Evolutionary conservation across 2,888 invertebrate species (phyloP).

Genomic region (Andricus quercusramuli): DNA sequence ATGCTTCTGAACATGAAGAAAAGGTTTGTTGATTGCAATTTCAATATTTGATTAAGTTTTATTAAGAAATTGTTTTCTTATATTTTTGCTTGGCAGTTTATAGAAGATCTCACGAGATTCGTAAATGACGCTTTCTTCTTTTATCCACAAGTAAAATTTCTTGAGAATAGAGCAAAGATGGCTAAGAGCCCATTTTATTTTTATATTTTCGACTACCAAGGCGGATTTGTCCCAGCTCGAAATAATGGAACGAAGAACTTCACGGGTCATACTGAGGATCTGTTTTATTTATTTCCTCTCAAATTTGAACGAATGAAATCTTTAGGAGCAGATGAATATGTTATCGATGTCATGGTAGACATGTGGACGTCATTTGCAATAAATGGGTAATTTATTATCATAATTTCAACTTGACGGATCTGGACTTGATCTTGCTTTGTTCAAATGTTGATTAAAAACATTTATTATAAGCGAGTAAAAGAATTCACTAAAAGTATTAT

Average conservation of each 20-base stretch:
- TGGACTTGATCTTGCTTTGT: too few relatives aligned
- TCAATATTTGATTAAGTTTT: too few relatives aligned
- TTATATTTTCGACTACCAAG: background rate
- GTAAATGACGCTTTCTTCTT: background rate
- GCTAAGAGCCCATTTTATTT: background rate
- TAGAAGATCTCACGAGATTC: background rate
- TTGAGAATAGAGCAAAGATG: background rate
- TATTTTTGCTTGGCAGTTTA: background rate
- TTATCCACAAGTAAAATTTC: background rate
- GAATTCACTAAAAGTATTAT: too few relatives aligned
- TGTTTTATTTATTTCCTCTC: background rate
- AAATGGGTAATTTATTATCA: background rate
- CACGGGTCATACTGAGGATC: background rate
- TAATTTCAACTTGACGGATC: too few relatives aligned
- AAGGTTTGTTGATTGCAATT: too few relatives aligned
- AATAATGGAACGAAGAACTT: background rate
- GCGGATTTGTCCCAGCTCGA: background rate
- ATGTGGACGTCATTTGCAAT: slow-evolving; percentile 6
- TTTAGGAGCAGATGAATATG: background rate
- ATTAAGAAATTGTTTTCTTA: background rate
- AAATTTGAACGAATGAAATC: background rate
- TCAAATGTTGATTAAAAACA: too few relatives aligned
- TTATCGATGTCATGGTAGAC: slow-evolving; percentile 42
- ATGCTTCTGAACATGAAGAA: background rate
- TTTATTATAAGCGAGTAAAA: too few relatives aligned